Conservation (phyloP, 1,140 invertebrate genomes). For the Carposina sasakii region DNA sequence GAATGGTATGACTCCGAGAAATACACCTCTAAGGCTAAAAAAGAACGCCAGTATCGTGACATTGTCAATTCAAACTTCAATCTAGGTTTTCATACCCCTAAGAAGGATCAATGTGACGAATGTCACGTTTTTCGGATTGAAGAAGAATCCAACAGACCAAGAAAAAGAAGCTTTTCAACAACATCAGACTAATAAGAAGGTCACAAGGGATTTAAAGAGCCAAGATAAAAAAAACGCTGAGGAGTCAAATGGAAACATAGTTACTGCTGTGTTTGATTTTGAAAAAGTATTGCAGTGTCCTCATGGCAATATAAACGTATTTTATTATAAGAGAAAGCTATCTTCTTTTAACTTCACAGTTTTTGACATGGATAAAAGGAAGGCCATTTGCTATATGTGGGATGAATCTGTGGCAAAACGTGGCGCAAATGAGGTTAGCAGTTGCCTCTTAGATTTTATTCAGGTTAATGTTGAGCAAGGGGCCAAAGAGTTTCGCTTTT, state of each 20-base stretch:
- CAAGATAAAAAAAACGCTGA: constrained; percentile 18
- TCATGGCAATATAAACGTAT: constrained; percentile 17
- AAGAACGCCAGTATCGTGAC: constrained; percentile 6
- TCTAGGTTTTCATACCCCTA: constrained; percentile 5
- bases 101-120: constrained; percentile 14
- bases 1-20: constrained; percentile 4
- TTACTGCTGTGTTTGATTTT: constrained; percentile 35
- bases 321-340: constrained; percentile 34
- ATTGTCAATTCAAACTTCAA: constrained; percentile 8
- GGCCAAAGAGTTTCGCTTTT: constrained; percentile 36
- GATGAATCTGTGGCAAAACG: constrained; percentile 27
- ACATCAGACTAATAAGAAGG: constrained; percentile 12
- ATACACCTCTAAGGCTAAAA: constrained; percentile 3
- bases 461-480: constrained; percentile 21
- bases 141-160: constrained; percentile 8
- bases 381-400: constrained; percentile 34
- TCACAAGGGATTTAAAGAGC: constrained; percentile 10
- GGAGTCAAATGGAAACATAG: constrained; percentile 15
- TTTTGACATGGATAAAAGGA: constrained; percentile 24
- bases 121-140: constrained; percentile 10
- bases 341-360: constrained; percentile 33
- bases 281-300: constrained; percentile 35
- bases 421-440: constrained; percentile 28
- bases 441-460: constrained; percentile 25
- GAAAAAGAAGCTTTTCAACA: constrained; percentile 9